A percentile compares a stretch with the other conserved stretches of the same genome.
These are phyloP conservation scores for Salarias fasciatus DNA, from an alignment of 2,797 vertebrate species.

Conservation along the genomic window DNA sequence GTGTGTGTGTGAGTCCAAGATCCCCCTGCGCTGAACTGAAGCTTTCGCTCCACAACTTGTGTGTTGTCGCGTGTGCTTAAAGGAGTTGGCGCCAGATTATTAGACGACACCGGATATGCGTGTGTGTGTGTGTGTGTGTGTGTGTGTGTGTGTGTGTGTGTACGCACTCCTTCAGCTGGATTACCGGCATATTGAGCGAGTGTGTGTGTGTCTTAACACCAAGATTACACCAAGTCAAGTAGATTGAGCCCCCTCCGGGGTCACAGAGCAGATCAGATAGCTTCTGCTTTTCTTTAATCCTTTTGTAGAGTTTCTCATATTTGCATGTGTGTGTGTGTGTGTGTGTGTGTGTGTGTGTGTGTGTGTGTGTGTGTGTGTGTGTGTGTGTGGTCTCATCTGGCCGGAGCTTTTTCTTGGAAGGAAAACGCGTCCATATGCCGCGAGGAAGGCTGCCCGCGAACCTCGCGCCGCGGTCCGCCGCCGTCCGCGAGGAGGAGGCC, in stretches of 20 bases:
- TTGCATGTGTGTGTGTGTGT: not conserved
- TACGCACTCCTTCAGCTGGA: conserved; percentile 49
- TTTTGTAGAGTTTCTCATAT: no score
- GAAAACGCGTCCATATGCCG: conserved; percentile 86
- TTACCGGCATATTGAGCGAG: conserved; percentile 54
- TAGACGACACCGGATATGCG: conserved; percentile 15
- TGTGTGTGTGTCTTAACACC: conserved; percentile 57
- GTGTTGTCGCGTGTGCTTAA: no score
- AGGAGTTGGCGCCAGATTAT: conserved; percentile 59
- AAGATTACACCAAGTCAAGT: conserved; percentile 74
- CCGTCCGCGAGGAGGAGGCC: conserved; percentile 49
- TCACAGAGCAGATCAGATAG: conserved; percentile 66
- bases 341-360: not conserved
- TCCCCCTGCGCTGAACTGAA: conserved; percentile 66
- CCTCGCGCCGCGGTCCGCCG: conserved; percentile 73
- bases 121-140: conserved; percentile 27
- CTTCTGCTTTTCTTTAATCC: conserved; percentile 64
- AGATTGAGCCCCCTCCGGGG: conserved; percentile 60
- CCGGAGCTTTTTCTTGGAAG: conserved; percentile 82
- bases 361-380: not conserved
- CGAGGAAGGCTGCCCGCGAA: conserved; percentile 76
- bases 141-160: conserved; percentile 9
- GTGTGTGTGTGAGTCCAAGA: conserved; percentile 39
- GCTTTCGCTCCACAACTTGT: no score
- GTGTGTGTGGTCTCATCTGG: conserved; percentile 85